phyloP scores from a whole-genome alignment of 2,113 vertebrate genomes.

The Geococcyx californianus region DNA sequence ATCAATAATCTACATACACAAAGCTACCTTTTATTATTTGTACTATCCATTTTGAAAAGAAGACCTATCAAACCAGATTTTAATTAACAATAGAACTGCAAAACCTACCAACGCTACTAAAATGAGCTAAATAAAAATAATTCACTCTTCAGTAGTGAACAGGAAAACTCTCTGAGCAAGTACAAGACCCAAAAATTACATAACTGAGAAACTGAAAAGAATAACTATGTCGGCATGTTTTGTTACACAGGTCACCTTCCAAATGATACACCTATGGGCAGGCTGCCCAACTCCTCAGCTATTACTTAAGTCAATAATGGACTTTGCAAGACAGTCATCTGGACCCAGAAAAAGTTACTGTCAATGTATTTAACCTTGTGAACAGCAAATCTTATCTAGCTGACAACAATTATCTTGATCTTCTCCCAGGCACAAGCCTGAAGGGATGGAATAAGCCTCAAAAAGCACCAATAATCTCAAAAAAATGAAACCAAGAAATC shows the following conservation, averaged over 20 bases:
- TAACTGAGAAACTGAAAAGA: background rate
- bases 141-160: background rate
- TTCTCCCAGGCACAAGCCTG: background rate
- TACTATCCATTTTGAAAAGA: background rate
- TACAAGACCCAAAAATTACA: background rate
- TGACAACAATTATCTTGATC: background rate
- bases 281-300: background rate
- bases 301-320: background rate
- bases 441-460: background rate
- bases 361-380: background rate
- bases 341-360: background rate
- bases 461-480: background rate
- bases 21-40: background rate
- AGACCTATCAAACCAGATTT: background rate
- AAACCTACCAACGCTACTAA: background rate
- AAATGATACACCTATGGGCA: background rate
- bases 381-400: background rate
- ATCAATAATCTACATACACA: background rate
- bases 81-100: background rate
- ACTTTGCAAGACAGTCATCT: background rate
- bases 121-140: background rate
- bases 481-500: background rate
- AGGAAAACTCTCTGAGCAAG: background rate
- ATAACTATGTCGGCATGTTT: background rate
- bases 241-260: background rate